Evolutionary conservation across 2,888 invertebrate species (phyloP), one percentile per base, ranked within the genome.

Genomic region (Limnephilus lunatus): DNA sequence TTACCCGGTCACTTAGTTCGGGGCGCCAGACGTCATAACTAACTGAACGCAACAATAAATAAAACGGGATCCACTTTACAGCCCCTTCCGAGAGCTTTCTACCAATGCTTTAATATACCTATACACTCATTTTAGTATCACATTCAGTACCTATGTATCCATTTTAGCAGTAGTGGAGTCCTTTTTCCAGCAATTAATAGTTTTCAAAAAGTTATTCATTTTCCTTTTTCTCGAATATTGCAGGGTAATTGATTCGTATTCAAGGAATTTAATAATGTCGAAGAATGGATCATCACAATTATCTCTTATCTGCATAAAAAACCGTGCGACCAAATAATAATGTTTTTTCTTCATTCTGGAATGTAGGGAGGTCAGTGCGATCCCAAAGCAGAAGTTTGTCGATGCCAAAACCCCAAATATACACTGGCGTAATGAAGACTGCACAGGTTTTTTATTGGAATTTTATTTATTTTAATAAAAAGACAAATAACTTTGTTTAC

Each of bases 1-100:
- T 91, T 91, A 82, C 53, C n/a, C 91, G 92, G 92, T 92, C 92
- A 92, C 91, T 90, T 91, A 92, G 90, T 89, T 89, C 82, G 19
- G 81, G 68, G 85, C 88, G n/a, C 48, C 53, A 44, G 32, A 90
- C 81, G 32, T 86, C 91, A 89, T 89, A 90, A 91, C 91, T 86
- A 86, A 82, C 82, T 81, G 87, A 31, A 81, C 91, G 83, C 80
- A 88, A 88, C 90, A 86, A 85, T 92, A 90, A 92, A 92, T 92
- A 86, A 92, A 88, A 92, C 80, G 90, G 53, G 81, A 81, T 80
- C 35, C 53, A 91, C 88, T 88, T 91, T 91, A 91, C 82, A 83
- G 81, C 88, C 44, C 85, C 81, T 81, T 91, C 53, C 83, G 80
- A n/a, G 53, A 86, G 80, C 80, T 89, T 80, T 39, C 30, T 48